These are phyloP conservation scores for Ataeniobius toweri DNA, from an alignment of 2,797 vertebrate genomes.

Conservation along the genomic window DNA sequence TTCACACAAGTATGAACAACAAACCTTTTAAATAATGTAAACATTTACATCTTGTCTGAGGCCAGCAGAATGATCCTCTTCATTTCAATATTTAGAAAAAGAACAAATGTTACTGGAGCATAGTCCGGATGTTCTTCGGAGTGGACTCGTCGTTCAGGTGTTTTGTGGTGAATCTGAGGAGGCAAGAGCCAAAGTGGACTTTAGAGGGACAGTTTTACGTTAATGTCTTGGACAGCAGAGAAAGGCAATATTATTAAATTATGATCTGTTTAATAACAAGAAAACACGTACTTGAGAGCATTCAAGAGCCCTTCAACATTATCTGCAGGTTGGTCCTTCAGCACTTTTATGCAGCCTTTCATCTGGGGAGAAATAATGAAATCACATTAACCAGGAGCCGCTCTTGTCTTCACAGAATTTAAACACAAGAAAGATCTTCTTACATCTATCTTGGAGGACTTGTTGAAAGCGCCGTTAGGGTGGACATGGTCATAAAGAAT, in stretches of 20 bases:
- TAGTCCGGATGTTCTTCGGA: constrained; percentile 96
- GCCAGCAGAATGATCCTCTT: constrained; percentile 91
- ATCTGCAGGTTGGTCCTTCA: constrained; percentile 96
- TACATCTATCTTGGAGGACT: constrained; percentile 98
- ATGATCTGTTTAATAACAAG: background rate
- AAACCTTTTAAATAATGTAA: constrained; percentile 96
- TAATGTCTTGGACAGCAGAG: background rate
- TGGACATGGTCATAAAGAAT: constrained; percentile 99
- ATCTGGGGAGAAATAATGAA: constrained; percentile 54
- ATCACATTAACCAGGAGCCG: background rate
- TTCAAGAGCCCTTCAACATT: constrained; percentile 97
- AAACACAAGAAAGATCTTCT: constrained; percentile 51
- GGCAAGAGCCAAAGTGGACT: background rate
- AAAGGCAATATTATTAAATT: background rate
- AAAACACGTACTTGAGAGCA: constrained; percentile 89
- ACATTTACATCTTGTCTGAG: constrained; percentile 98
- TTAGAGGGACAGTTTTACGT: background rate
- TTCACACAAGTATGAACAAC: constrained; percentile 95
- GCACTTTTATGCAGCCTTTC: constrained; percentile 83
- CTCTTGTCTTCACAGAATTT: no score
- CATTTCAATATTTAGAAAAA: constrained; percentile 66
- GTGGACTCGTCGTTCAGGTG: constrained; percentile 99
- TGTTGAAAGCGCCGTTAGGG: constrained; percentile 97
- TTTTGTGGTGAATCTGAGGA: constrained; percentile 95
- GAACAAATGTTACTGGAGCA: constrained; percentile 91